Conservation (phyloP, 2,797 vertebrate genomes). For the Paedocypris micromegethes region DNA sequence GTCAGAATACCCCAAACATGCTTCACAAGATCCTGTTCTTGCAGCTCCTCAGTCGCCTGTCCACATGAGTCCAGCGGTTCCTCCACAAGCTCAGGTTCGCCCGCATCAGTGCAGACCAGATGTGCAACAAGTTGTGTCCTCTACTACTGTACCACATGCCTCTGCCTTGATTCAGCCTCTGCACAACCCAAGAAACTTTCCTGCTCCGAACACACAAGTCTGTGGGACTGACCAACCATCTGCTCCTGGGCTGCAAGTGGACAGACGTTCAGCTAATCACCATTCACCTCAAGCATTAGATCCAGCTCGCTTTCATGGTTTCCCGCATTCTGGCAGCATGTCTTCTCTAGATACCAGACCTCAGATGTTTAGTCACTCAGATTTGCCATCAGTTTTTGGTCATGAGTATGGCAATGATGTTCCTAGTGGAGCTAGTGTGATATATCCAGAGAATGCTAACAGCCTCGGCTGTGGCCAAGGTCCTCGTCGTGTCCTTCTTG, state of each 20-base stretch:
- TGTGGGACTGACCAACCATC: slow-evolving; percentile 58
- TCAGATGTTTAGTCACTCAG: slow-evolving; percentile 66
- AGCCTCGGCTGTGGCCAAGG: slow-evolving; percentile 54
- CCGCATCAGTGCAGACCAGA: slow-evolving; percentile 64
- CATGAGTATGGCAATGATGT: slow-evolving; percentile 67
- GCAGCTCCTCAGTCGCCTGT: slow-evolving; percentile 58
- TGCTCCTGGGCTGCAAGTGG: slow-evolving; percentile 56
- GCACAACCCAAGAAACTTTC: slow-evolving; percentile 60
- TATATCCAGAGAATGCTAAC: slow-evolving; percentile 66
- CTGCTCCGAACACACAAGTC: slow-evolving; percentile 61
- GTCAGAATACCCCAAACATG: slow-evolving; percentile 54
- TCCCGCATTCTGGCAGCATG: slow-evolving; percentile 64
- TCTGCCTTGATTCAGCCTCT: slow-evolving; percentile 63
- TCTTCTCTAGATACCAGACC: slow-evolving; percentile 59
- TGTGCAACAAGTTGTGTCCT: slow-evolving; percentile 62
- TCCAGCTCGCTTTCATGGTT: slow-evolving; percentile 59
- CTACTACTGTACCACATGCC: slow-evolving; percentile 58
- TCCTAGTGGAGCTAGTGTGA: slow-evolving; percentile 53
- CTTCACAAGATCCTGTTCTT: slow-evolving; percentile 60
- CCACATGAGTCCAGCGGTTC: slow-evolving; percentile 49
- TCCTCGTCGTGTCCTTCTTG: slow-evolving; percentile 79
- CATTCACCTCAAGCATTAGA: slow-evolving; percentile 62
- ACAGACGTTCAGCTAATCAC: slow-evolving; percentile 59
- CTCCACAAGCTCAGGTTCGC: slow-evolving; percentile 55
- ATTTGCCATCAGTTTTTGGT: slow-evolving; percentile 62